These are phyloP conservation scores for Simalia tracyae DNA, from an alignment of 2,797 vertebrate genomes.

Conservation along the genomic window DNA sequence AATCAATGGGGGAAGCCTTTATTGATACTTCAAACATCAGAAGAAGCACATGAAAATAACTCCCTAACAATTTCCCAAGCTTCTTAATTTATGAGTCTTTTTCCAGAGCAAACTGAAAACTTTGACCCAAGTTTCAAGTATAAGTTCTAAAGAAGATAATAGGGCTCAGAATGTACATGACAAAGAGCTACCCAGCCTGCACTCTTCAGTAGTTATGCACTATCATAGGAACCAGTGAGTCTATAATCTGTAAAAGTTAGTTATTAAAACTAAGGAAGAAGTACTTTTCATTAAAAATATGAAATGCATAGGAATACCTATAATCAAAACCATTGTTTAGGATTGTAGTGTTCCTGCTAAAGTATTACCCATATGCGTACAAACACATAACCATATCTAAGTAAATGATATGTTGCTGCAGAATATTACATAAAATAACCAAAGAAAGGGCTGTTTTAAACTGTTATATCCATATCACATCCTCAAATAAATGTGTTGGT, in stretches of 20 bases:
- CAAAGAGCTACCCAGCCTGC: neutral
- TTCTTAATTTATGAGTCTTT: neutral
- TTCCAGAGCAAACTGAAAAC: neutral
- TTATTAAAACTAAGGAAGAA: neutral
- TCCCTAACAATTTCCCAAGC: neutral
- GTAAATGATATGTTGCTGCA: neutral
- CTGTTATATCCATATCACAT: neutral
- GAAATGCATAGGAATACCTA: neutral
- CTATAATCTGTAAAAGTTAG: neutral
- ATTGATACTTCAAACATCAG: neutral
- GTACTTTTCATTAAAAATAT: neutral
- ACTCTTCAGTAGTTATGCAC: neutral
- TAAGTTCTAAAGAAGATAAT: neutral
- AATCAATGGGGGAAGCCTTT: neutral
- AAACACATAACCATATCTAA: neutral
- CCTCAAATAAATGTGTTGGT: neutral
- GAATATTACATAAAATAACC: neutral
- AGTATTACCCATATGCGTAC: neutral
- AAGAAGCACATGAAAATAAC: neutral
- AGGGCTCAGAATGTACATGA: neutral
- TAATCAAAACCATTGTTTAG: neutral
- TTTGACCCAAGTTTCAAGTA: neutral
- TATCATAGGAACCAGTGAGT: neutral
- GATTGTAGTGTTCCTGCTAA: neutral
- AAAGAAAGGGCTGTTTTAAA: neutral